Evolutionary conservation across 2,888 invertebrate genomes (phyloP).

Genomic region (Hyposoter dolosus): DNA sequence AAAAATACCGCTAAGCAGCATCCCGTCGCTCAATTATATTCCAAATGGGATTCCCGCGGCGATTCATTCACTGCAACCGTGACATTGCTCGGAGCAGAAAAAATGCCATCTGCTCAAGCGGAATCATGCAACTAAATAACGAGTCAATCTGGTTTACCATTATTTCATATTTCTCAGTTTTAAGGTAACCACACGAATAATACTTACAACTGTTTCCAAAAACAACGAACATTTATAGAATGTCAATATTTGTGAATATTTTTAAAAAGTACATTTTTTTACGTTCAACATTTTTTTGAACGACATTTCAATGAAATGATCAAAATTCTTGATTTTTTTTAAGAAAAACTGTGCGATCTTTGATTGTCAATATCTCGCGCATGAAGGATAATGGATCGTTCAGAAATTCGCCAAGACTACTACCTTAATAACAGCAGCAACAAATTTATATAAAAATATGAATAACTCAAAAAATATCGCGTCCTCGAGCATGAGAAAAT

Average conservation of each 20-base stretch:
- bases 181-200: not conserved
- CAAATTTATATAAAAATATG: not conserved
- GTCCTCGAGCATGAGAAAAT: not conserved
- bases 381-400: too few species aligned
- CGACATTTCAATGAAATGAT: too few species aligned
- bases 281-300: too few species aligned
- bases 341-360: too few species aligned
- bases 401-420: too few species aligned
- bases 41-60: constrained; percentile 75
- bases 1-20: constrained; percentile 52
- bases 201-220: not conserved
- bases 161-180: not conserved
- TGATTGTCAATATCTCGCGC: too few species aligned
- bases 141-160: constrained; percentile 38
- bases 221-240: not conserved
- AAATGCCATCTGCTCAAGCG: constrained; percentile 75
- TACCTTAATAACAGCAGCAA: not conserved
- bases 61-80: constrained; percentile 72
- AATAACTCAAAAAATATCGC: not conserved
- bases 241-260: not conserved
- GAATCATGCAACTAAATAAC: constrained; percentile 70
- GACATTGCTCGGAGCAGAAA: constrained; percentile 45
- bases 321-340: too few species aligned
- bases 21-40: constrained; percentile 78
- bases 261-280: not conserved